These are phyloP conservation scores for Lanius ludovicianus DNA, from an alignment of 2,113 vertebrate genomes.

Conservation along the genomic window DNA sequence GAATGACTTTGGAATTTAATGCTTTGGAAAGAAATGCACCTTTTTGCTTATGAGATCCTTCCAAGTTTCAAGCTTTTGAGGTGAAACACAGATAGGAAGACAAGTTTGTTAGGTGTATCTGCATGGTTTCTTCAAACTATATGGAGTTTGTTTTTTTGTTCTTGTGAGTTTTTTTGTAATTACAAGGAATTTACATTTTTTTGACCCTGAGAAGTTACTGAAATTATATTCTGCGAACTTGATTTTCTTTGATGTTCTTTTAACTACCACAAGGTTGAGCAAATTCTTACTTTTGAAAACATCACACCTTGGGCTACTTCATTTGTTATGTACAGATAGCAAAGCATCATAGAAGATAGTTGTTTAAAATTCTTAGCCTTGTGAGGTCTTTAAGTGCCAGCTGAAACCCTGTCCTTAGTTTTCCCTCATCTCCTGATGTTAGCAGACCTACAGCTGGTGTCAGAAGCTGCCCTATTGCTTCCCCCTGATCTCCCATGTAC, in stretches of 20 bases:
- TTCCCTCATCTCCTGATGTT: neutral
- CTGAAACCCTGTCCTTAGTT: neutral
- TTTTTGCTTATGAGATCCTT: neutral
- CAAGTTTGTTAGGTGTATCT: neutral
- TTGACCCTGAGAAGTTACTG: neutral
- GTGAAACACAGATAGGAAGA: neutral
- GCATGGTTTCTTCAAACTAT: neutral
- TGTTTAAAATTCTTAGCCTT: neutral
- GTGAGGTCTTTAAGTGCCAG: neutral
- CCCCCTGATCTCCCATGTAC: neutral
- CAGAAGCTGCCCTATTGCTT: conserved; percentile 1
- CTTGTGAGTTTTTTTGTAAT: neutral
- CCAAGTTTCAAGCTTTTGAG: neutral
- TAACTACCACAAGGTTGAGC: neutral
- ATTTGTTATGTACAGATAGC: neutral
- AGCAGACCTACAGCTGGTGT: neutral
- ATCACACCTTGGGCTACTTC: neutral
- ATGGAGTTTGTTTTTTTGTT: neutral
- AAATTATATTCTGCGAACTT: neutral
- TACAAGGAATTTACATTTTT: neutral
- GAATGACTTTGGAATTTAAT: neutral
- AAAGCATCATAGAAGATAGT: neutral
- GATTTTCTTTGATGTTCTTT: neutral
- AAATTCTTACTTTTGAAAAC: neutral
- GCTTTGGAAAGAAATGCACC: neutral